Percentiles rank a stretch among this genome's conserved stretches.
Conservation (phyloP, 1,140 invertebrate genomes). For the Hesperophylax magnus region DNA sequence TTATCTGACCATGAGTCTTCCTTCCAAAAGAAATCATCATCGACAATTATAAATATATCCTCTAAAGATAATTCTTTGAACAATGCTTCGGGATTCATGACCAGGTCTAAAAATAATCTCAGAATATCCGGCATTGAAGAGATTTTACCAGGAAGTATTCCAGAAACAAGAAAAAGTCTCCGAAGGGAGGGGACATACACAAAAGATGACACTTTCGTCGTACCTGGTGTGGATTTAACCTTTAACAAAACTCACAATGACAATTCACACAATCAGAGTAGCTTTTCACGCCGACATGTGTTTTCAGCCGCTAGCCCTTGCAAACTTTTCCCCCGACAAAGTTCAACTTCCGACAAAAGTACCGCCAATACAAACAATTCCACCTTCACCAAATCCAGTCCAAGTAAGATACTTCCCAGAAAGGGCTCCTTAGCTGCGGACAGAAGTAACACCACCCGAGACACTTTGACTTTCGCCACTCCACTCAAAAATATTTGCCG, state of each 20-base stretch:
- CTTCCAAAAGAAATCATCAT: not conserved
- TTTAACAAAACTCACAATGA: constrained; percentile 19
- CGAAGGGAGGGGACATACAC: constrained; percentile 28
- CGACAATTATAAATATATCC: constrained; percentile 8
- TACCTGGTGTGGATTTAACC: not conserved
- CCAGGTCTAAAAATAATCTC: constrained; percentile 28
- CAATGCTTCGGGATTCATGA: constrained; percentile 3
- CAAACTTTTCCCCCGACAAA: constrained; percentile 46
- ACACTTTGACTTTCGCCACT: constrained; percentile 6
- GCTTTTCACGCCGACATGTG: constrained; percentile 21
- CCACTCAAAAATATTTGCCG: constrained; percentile 57
- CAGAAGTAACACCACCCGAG: too few species aligned
- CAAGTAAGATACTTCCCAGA: too few species aligned
- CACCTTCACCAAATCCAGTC: constrained; percentile 39
- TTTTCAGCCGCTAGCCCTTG: constrained; percentile 53
- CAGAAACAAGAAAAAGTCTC: not conserved
- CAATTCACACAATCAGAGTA: constrained; percentile 10
- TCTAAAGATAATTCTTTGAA: constrained; percentile 18
- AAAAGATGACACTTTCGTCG: constrained; percentile 11
- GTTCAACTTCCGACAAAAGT: constrained; percentile 36
- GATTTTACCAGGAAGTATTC: not conserved
- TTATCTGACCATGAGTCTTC: not conserved
- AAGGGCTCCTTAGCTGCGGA: too few species aligned
- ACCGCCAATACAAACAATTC: constrained; percentile 14
- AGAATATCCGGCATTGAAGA: constrained; percentile 51